Evolutionary conservation across 2,888 invertebrate species (phyloP).

Genomic region (Eristalis pertinax): DNA sequence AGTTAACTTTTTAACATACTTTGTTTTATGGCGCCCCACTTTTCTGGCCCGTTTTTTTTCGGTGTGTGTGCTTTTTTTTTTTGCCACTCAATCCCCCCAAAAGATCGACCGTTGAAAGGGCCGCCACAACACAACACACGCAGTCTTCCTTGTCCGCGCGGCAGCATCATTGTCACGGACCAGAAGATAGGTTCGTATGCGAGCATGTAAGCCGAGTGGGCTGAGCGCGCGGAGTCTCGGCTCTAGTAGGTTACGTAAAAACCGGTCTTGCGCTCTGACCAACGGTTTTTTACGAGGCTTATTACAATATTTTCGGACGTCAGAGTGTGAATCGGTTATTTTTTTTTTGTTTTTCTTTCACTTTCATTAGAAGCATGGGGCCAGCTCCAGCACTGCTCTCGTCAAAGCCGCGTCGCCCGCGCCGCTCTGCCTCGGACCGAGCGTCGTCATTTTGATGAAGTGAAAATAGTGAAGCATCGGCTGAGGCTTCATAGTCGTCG

Average conservation of each 20-base stretch:
- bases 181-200: background rate
- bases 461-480: constrained; percentile 53
- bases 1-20: constrained; percentile 53
- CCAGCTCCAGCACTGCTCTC: constrained; percentile 33
- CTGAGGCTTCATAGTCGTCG: background rate
- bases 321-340: constrained; percentile 34
- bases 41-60: constrained; percentile 42
- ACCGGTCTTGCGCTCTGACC: constrained; percentile 26
- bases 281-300: constrained; percentile 1
- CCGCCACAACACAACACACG: background rate
- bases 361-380: constrained; percentile 78
- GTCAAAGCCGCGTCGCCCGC: background rate
- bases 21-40: constrained; percentile 62
- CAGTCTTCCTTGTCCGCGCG: background rate
- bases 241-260: constrained; percentile 45
- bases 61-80: constrained; percentile 11
- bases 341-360: constrained; percentile 74
- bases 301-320: constrained; percentile 60
- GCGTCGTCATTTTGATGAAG: constrained; percentile 16
- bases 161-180: background rate
- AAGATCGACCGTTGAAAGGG: constrained; percentile 29
- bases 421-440: background rate
- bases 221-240: background rate
- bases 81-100: constrained; percentile 23
- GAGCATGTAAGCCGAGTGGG: background rate